These are phyloP conservation scores for Orchesellides sinensis DNA, from an alignment of 2,888 invertebrate species.

Conservation along the genomic window DNA sequence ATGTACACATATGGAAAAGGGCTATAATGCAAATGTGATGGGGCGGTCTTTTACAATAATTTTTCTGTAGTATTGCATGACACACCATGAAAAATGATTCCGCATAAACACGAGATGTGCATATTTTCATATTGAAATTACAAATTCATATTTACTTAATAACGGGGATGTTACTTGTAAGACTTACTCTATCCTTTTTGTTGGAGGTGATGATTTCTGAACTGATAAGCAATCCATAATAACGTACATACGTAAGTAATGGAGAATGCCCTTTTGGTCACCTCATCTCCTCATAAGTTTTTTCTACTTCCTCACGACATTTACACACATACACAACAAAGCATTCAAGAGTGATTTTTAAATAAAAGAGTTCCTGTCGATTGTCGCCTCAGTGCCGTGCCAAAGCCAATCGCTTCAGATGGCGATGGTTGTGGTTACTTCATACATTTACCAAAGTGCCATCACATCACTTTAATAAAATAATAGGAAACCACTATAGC, in stretches of 20 bases:
- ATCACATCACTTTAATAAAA: conserved; percentile 5
- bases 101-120: not conserved
- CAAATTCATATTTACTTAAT: not conserved
- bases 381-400: conserved; percentile 54
- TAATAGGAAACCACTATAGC: not conserved
- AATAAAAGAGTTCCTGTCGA: conserved; percentile 7
- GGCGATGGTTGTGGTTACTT: conserved; percentile 7
- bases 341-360: not conserved
- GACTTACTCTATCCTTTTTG: too few species aligned
- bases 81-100: not conserved
- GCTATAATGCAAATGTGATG: conserved; percentile 60
- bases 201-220: conserved; percentile 59
- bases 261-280: conserved; percentile 38
- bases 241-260: too few species aligned
- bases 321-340: not conserved
- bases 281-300: conserved; percentile 24
- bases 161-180: not conserved
- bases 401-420: conserved; percentile 25
- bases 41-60: conserved; percentile 61
- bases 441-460: conserved; percentile 12
- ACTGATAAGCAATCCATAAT: conserved; percentile 51
- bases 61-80: conserved; percentile 31
- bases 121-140: not conserved
- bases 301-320: not conserved
- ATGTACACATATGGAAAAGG: conserved; percentile 27